Evolutionary conservation across 2,797 vertebrate genomes (phyloP), one percentile per base, ranked within the genome.

Genomic region (Hippocampus kuda): DNA sequence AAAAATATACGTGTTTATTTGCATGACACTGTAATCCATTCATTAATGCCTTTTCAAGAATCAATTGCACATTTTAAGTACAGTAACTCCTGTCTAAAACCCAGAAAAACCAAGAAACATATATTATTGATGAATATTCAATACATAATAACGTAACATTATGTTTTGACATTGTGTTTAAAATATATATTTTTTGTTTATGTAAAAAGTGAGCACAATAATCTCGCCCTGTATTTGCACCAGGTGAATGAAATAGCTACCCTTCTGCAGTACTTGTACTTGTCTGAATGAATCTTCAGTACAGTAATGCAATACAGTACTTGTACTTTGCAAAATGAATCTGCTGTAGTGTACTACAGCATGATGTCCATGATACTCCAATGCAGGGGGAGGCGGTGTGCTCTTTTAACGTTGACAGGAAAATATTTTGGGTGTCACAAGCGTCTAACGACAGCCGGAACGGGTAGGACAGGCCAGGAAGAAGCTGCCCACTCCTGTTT

Each of bases 371-470:
- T 34, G 13, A 5, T 12, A 63, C 63, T 65, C 63, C 44, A 27
- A 48, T 65, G 63, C 63, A 48, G 44, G 3, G 42, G 44, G 41
- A 27, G 63, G 63, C 63, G 44, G 5, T 65, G 63, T 65, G 24
- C 20, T 5, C 5, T 24, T 20, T 10, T 22, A 22, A 44, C 41
- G 6, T 64, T 22, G 12, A 24, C 5, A 16, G n/a, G 7, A 38
- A n/a, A 2, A 27, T 10, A 26, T 18, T 18, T 48, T 46, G 24
- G 15, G 48, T 16, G 48, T 5, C 42, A 16, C 1, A 6, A 60
- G 26, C 11, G 11, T 20, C 56, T n/a, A 24, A 22, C 18, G 22
- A n/a, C 20, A 64, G 62, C n/a, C 11, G 41, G 41, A 22, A 26
- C 13, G 44, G n/a, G 12, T 41, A 44, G 22, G 41, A 44, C 15